Evolutionary conservation across 2,888 invertebrate species (phyloP), one percentile per base, ranked within the genome.

Genomic region (Vesta saturnalis): DNA sequence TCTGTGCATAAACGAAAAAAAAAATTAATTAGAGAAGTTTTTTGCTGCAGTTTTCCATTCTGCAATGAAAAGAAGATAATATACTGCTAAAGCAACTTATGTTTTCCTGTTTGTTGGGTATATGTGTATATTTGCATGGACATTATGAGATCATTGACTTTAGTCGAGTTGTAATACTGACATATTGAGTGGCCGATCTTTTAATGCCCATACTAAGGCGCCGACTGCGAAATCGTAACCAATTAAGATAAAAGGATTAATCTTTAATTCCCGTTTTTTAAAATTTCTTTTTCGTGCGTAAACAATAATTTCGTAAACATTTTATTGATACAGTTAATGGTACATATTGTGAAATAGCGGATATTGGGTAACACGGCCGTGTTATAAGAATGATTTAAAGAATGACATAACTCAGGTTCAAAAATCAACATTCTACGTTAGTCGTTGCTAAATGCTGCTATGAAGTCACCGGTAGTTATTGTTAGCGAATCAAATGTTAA

Each of bases 111-210:
- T 70, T 70, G 68, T 67, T 70, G 62, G 56, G 61, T 58, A 69
- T 72, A 66, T 73, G 60, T n/a, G n/a, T 73, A 16, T 30, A 76
- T 76, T 75, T 74, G 75, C 76, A 76, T 71, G 70, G 72, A 72
- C 77, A 77, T 79, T 79, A 78, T 75, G 74, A 77, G 78, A 78
- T 73, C 78, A 73, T 79, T 77, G 79, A 79, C 78, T 79, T 75
- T 74, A 67, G 76, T 65, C 62, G 49, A 60, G 61, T 74, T 74
- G 77, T 79, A 78, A 78, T 79, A 79, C 78, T 79, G 77, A 77
- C 77, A 79, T 78, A 78, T 78, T 76, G 76, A 76, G 75, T 76
- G 77, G 72, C 63, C 52, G 67, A 67, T 70, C 70, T 70, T n/a
- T n/a, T 70, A 67, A 67, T 67, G 60, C 57, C 62, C 60, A 65